Base-by-base conservation (phyloP, 2,888 invertebrate species). In the Labia minor region DNA sequence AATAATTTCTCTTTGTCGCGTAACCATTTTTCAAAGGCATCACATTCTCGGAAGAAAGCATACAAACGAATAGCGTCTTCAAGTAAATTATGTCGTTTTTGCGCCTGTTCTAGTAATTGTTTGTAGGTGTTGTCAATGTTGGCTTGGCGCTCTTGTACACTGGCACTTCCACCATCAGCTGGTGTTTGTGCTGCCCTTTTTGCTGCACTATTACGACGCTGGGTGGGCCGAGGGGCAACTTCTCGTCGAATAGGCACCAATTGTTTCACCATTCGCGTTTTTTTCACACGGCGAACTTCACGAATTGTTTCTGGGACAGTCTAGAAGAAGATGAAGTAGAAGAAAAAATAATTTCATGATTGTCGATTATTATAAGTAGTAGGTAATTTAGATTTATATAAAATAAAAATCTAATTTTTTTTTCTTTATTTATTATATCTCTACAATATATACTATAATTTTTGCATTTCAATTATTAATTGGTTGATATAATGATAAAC, bases 11-110 rank as follows among this genome's bases (percentile, higher is more conserved):
- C 95, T 78, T 95, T 95, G 71, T 97, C 97, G 73, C 88, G 90
- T 78, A 97, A 95, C 97, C 98, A 99, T 72, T 88, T 88, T 77
- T 97, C 96, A 76, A 99, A 96, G 78, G 95, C 95, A 74, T 97
- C 96, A 78, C 98, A 98, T 76, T 98, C 97, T 10, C 92, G 86
- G 79, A 93, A 95, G 81, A 98, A 96, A 66, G 89, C 89, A 79
- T 91, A 96, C 67, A 97, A 80, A 72, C 92, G 86, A 72, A 95
- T 93, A 0, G 96, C 91, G 75, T 97, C 97, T 72, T 94, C 93
- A 2, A 98, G 81, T 49, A 93, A 84, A 0, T 89, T 87, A 70
- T 90, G 89, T 0, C 97, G 85, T 20, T 87, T 81, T 75, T 80
- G 77, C 20, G 95, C 92, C 68, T 92, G 82, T 67, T 90, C 85